phyloP scores from a whole-genome alignment of 2,113 vertebrate species.

The Grammomys dolichurus region DNA sequence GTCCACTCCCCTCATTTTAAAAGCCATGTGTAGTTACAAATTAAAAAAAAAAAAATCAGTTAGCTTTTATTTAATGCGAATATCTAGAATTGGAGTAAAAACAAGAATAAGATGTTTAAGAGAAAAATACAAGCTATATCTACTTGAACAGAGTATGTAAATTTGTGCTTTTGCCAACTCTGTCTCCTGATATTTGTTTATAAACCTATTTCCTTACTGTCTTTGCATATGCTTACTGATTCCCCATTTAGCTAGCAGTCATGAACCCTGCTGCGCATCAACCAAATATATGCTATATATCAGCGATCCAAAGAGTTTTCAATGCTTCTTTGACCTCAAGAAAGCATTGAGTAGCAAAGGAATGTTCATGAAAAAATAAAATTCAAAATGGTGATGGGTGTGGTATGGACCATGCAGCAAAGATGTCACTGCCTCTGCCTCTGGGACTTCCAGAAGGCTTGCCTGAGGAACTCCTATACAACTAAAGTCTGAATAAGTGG shows the following conservation, averaged over 20 bases:
- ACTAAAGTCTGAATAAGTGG: not conserved
- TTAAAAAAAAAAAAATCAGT: slow-evolving; percentile 24
- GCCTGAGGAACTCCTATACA: not conserved
- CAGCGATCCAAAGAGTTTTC: not conserved
- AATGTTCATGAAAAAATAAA: not conserved
- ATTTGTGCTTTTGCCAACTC: not conserved
- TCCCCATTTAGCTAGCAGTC: not conserved
- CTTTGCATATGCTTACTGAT: not conserved
- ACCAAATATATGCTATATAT: not conserved
- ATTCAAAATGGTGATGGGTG: not conserved
- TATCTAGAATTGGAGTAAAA: not conserved
- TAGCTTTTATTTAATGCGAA: not conserved
- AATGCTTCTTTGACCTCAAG: not conserved
- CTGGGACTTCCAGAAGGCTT: not conserved
- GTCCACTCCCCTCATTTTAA: not conserved
- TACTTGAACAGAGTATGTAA: not conserved
- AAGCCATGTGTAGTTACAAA: slow-evolving; percentile 20
- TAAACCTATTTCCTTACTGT: not conserved
- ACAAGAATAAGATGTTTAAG: not conserved
- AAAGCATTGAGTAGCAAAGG: not conserved
- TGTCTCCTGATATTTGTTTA: not conserved
- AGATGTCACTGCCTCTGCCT: not conserved
- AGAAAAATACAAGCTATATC: not conserved
- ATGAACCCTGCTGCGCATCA: not conserved
- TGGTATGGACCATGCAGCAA: not conserved